Conservation (phyloP, 2,888 invertebrate species). For the Drosophila pseudotalamancana region DNA sequence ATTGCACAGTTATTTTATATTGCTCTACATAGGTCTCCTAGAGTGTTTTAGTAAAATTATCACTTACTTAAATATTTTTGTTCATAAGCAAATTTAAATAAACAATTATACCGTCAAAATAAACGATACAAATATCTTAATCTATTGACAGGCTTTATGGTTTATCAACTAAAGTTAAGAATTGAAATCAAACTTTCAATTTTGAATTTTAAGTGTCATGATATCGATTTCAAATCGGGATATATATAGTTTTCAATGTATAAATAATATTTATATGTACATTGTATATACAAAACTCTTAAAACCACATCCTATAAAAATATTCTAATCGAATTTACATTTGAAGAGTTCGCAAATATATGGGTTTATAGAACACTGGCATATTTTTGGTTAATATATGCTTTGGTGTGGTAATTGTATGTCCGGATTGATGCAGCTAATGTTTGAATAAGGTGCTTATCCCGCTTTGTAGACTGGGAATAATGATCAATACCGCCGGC, state of each 20-base stretch:
- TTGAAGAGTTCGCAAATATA: slow-evolving; percentile 31
- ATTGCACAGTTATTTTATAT: slow-evolving; percentile 68
- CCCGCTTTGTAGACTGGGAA: slow-evolving; percentile 81
- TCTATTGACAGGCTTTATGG: slow-evolving; percentile 30
- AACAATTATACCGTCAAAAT: slow-evolving; percentile 21
- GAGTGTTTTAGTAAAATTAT: slow-evolving; percentile 42
- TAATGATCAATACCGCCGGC: slow-evolving; percentile 71
- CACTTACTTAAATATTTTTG: slow-evolving; percentile 39
- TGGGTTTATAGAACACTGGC: slow-evolving; percentile 84
- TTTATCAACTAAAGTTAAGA: slow-evolving; percentile 1
- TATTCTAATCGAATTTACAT: slow-evolving; percentile 49
- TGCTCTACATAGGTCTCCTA: slow-evolving; percentile 49
- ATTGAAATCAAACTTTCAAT: no score
- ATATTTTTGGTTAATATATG: slow-evolving; percentile 90
- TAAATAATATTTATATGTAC: slow-evolving; percentile 44
- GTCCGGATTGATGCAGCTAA: slow-evolving; percentile 88
- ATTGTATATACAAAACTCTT: slow-evolving; percentile 56
- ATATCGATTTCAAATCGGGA: slow-evolving; percentile 22
- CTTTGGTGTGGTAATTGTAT: slow-evolving; percentile 90
- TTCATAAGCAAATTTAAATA: slow-evolving; percentile 19
- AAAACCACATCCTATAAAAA: slow-evolving; percentile 54
- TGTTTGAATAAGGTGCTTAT: slow-evolving; percentile 86
- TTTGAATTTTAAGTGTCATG: slow-evolving; percentile 17
- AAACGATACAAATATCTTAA: slow-evolving; percentile 30
- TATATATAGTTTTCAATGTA: slow-evolving; percentile 35